Evolutionary conservation across 2,113 vertebrate species (phyloP), one percentile per base, ranked within the genome.

Genomic region (Nestor notabilis): DNA sequence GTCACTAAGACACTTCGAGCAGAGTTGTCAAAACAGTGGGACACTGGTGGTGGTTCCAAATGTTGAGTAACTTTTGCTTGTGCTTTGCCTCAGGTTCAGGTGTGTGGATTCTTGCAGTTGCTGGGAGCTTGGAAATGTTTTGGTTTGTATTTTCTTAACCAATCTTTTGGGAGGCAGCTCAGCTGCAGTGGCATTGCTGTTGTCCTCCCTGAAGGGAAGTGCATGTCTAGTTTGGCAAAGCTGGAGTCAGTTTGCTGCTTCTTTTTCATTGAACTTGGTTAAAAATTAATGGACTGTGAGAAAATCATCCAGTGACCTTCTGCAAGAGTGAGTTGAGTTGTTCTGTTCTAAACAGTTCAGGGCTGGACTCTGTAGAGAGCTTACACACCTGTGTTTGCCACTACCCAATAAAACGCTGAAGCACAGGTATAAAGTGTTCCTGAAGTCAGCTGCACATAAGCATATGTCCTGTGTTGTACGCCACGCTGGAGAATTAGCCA

Each of bases 301-400:
- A 68, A 92, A 20, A 91, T 91, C 92, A 27, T 74, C 65, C 77
- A 41, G 16, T 89, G 81, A 87, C 95, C 77, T 84, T 95, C 83
- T 71, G 5, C 12, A 82, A 52, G 50, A 81, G 64, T 43, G 68
- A 91, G 43, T 70, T 58, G 43, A 94, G 47, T 93, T 8, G 17
- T 89, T 94, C 25, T 81, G 15, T 75, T 86, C 60, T 50, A 33
- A 92, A 56, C 69, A 70, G 44, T 84, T 91, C 35, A 46, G n/a
- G 37, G 46, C 19, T 69, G 70, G 31, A 37, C 24, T 85, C 44
- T 68, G 28, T 4, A 74, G 77, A 89, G 61, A 58, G 41, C 60
- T 88, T 39, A 52, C 64, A 72, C 3, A 7, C 55, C 31, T 64
- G 16, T 52, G 33, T 71, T 88, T 55, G 39, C 65, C 56, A 7